Conservation (phyloP, 30 jellyfish, hydroid and myxozoan genomes). For the Hydractinia symbiolongicarpus region DNA sequence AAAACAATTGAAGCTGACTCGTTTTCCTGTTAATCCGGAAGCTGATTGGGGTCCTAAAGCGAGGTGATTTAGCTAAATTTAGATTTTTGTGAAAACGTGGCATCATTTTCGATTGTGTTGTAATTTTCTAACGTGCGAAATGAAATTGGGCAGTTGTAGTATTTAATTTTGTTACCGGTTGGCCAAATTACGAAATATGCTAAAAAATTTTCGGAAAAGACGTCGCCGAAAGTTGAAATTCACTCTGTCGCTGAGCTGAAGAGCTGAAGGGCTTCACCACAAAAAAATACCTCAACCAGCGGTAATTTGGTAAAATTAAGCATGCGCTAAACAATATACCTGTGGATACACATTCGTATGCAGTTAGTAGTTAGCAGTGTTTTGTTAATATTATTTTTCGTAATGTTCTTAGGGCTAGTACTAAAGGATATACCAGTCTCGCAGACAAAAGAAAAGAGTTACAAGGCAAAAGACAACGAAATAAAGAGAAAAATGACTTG, state of each 20-base stretch:
- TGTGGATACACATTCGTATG: too few relatives aligned
- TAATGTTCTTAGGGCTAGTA: background rate
- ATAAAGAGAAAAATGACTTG: constrained; percentile 11
- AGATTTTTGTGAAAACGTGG: background rate
- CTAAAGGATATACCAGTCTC: constrained; percentile 26
- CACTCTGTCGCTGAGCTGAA: too few relatives aligned
- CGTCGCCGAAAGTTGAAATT: too few relatives aligned
- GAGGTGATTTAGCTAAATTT: constrained; percentile 36
- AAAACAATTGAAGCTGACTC: constrained; percentile 35
- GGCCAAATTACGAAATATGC: too few relatives aligned
- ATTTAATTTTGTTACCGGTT: too few relatives aligned
- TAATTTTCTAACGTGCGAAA: background rate
- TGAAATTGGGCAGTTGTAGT: background rate
- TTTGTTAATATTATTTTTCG: background rate
- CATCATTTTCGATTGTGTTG: background rate
- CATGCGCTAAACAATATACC: too few relatives aligned
- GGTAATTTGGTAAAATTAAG: too few relatives aligned
- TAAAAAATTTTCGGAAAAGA: too few relatives aligned
- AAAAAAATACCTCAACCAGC: too few relatives aligned
- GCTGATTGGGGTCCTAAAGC: constrained; percentile 98
- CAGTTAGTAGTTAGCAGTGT: background rate
- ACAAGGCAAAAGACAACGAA: constrained; percentile 70
- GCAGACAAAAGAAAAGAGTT: constrained; percentile 63
- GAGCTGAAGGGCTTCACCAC: too few relatives aligned
- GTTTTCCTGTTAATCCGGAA: constrained; percentile 81